Conservation (phyloP, 1,140 invertebrate species). For the Hirudo medicinalis region DNA sequence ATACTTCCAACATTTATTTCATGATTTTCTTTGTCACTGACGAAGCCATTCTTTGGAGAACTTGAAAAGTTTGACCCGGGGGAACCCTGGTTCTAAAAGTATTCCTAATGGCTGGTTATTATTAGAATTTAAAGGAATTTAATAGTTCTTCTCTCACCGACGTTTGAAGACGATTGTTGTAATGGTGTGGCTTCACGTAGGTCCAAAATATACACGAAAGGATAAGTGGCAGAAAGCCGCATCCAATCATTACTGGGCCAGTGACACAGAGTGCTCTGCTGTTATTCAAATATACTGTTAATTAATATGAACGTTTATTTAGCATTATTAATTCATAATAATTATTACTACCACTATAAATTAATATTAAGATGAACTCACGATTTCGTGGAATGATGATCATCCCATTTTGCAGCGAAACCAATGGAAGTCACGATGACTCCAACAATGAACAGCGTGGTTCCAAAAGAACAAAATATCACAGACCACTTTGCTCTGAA, state of each 20-base stretch:
- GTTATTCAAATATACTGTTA: slow-evolving; percentile 1
- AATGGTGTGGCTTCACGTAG: neutral
- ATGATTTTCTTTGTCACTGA: neutral
- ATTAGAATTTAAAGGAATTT: neutral
- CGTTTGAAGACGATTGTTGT: neutral
- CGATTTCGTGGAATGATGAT: neutral
- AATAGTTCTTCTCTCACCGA: neutral
- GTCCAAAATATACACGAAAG: neutral
- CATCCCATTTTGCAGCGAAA: neutral
- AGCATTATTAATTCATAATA: neutral
- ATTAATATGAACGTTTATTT: neutral
- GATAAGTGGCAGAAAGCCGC: neutral
- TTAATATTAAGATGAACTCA: neutral
- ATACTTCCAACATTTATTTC: too few species aligned
- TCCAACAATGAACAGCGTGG: neutral
- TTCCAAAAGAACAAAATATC: neutral
- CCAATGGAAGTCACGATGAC: neutral
- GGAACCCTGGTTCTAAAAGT: neutral
- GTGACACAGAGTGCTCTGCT: neutral
- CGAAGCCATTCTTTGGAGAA: neutral
- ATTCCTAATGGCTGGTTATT: neutral
- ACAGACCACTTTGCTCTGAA: neutral
- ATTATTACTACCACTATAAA: neutral
- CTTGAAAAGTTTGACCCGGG: neutral
- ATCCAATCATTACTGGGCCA: neutral